Evolutionary conservation across 92 coral and sea anemone species (phyloP), one percentile per base, ranked within the genome.

Genomic region (Galaxea fascicularis): DNA sequence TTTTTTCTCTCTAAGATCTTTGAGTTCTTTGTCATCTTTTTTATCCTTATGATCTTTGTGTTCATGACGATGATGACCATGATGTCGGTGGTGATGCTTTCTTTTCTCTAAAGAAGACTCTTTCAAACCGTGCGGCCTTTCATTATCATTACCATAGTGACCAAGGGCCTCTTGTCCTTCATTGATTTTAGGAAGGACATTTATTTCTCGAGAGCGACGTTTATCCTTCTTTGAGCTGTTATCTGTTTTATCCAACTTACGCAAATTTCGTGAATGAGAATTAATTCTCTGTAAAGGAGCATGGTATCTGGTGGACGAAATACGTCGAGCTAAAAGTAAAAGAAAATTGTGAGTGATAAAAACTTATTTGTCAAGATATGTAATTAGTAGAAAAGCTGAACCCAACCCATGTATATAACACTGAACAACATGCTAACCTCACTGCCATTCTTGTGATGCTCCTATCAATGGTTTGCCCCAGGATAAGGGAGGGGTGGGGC

Each of bases 241-340:
- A 83, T 22, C 80, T 21, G 58, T 73, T 77, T 84, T 91, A 59
- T 73, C 87, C 47, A 64, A 52, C 20, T 85, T 71, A 15, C 59
- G 35, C 70, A 79, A 21, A 28, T 84, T 87, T 14, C 71, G 71
- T 57, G 76, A 80, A 60, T 73, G 84, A 17, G 92, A 72, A 59
- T 85, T 80, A 57, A 91, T 51, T 57, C 92, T 88, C 12, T 82
- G 92, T 66, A 91, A 77, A 30, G 95, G 92, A 73, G 64, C 95
- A 80, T 91, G 95, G 82, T 88, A 88, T 20, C 82, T 91, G 46
- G 92, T 70, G 7, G 95, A 79, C n/a, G 58, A 73, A 44, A 88
- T 81, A 24, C 95, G 89, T 54, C 88, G 92, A 79, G 46, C 95
- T 91, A 53, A 2, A 86, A 39, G 11, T 51, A 35, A 27, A 47